Evolutionary conservation across 2,113 vertebrate genomes (phyloP).

Genomic region (Podarcis raffonei): DNA sequence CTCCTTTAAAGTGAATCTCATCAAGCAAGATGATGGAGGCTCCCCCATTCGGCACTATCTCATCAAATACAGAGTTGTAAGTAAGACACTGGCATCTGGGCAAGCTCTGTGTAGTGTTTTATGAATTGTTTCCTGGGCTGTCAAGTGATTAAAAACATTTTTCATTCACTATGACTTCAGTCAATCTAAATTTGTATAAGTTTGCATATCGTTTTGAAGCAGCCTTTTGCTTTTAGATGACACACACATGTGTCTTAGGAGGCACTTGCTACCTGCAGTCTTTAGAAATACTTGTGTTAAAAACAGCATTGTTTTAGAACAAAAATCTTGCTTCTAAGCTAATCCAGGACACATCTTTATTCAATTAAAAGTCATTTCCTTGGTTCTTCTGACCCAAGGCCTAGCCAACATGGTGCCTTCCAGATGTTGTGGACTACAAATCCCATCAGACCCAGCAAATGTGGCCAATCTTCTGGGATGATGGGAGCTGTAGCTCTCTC

Average conservation of each 20-base stretch:
- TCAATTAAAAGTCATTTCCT: neutral
- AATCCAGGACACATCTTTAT: neutral
- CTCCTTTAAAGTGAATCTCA: constrained; percentile 86
- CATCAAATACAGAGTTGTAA: constrained; percentile 92
- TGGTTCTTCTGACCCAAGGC: no score
- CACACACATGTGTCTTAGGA: neutral
- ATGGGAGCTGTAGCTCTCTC: no score
- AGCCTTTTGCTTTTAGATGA: neutral
- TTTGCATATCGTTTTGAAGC: neutral
- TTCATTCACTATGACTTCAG: neutral
- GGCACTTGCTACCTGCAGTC: neutral
- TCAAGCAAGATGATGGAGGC: constrained; percentile 96
- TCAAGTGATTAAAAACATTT: neutral
- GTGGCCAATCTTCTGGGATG: no score
- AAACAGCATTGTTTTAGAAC: no score
- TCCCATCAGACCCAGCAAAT: no score
- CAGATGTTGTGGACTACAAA: no score
- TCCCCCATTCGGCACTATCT: constrained; percentile 95
- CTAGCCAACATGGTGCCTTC: no score
- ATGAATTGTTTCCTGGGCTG: neutral
- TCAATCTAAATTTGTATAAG: neutral
- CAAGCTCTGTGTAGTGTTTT: neutral
- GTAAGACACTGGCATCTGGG: constrained; percentile 60
- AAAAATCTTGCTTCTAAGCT: neutral
- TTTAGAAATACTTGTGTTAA: neutral